These are phyloP conservation scores for Aegithalos caudatus DNA, from an alignment of 2,113 vertebrate genomes.

Conservation along the genomic window DNA sequence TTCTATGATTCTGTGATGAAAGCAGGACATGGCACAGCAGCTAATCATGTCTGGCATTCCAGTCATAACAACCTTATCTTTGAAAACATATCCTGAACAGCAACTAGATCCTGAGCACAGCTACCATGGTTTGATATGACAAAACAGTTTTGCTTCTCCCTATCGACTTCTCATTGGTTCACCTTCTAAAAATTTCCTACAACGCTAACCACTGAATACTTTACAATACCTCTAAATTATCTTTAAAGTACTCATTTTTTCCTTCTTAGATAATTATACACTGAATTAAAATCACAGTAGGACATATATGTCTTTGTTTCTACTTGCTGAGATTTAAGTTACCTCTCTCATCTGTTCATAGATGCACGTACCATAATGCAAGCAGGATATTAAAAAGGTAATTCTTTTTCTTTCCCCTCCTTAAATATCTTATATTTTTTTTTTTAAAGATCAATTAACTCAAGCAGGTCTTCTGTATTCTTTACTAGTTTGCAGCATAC, in stretches of 20 bases:
- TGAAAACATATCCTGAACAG: not conserved
- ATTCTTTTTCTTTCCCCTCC: not conserved
- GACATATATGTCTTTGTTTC: not conserved
- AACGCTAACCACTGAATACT: not conserved
- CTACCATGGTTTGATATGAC: not conserved
- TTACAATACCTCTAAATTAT: conserved; percentile 20
- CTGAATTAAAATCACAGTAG: conserved; percentile 60
- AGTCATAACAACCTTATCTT: not conserved
- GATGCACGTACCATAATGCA: not conserved
- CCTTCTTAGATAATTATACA: conserved; percentile 21
- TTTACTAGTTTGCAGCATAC: conserved; percentile 3
- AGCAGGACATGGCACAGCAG: not conserved
- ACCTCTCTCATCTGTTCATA: conserved; percentile 11
- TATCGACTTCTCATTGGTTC: not conserved
- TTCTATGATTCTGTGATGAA: not conserved
- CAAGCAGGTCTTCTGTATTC: not conserved
- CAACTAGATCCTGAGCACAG: not conserved
- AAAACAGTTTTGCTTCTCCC: not conserved
- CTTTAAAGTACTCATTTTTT: not conserved
- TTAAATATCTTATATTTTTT: not conserved
- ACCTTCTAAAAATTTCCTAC: not conserved
- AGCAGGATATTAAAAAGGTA: conserved; percentile 49
- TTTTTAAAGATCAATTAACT: not conserved
- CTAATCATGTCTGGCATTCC: not conserved
- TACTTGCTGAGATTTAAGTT: conserved; percentile 25